Conservation (phyloP, 2,797 vertebrate species). For the Scolopax bukidnonensis region DNA sequence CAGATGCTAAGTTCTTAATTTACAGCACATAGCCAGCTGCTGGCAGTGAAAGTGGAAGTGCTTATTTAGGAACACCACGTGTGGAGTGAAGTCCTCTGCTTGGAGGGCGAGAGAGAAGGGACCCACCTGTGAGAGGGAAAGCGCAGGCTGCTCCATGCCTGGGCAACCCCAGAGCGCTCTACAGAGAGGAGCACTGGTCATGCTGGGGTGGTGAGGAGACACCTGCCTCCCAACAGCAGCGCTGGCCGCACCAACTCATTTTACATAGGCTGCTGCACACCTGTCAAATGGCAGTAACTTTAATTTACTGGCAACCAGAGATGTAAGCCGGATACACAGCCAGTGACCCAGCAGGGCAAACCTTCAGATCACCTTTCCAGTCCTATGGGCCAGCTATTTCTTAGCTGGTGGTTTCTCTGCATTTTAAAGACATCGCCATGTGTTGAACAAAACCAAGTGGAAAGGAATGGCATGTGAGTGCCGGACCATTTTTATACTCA, state of each 20-base stretch:
- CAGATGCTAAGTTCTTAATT: neutral
- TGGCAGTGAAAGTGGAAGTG: neutral
- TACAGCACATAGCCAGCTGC: neutral
- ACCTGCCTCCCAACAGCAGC: neutral
- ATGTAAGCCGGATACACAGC: neutral
- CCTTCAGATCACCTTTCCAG: slow-evolving; percentile 57
- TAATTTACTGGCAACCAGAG: slow-evolving; percentile 39
- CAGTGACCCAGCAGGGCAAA: slow-evolving; percentile 54
- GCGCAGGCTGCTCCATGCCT: rapidly evolving
- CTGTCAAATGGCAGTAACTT: slow-evolving; percentile 59
- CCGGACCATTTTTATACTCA: neutral
- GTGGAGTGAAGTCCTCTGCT: neutral
- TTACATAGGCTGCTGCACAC: slow-evolving; percentile 26
- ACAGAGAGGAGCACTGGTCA: neutral
- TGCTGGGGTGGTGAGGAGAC: neutral
- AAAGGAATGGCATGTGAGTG: neutral
- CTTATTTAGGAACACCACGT: neutral
- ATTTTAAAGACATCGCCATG: neutral
- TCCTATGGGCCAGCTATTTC: neutral
- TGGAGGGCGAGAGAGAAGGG: rapidly evolving
- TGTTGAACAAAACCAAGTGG: slow-evolving; percentile 28
- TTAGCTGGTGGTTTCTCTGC: neutral
- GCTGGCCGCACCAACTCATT: neutral
- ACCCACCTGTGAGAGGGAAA: neutral
- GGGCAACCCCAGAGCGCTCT: neutral